Evolutionary conservation across 2,888 invertebrate genomes (phyloP).

Genomic region (Scaeva pyrastri): DNA sequence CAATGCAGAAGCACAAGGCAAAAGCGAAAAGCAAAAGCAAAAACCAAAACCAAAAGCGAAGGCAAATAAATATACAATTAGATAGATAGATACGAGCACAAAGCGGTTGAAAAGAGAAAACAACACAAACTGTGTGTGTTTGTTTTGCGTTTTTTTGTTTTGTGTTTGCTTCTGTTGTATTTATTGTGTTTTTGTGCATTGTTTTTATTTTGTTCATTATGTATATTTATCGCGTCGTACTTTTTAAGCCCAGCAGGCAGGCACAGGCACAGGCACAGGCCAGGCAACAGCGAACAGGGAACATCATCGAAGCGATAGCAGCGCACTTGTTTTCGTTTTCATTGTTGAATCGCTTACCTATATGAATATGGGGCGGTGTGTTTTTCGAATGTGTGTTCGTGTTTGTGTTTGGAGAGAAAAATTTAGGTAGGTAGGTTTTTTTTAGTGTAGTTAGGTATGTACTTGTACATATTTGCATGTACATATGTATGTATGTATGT

Average conservation of each 20-base stretch:
- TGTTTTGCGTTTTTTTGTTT: constrained; percentile 38
- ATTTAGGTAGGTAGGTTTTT: not conserved
- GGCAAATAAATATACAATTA: not conserved
- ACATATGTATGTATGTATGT: not conserved
- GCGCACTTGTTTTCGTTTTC: constrained; percentile 68
- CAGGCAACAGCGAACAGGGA: no score
- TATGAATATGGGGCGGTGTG: constrained; percentile 14
- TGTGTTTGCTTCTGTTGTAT: constrained; percentile 24
- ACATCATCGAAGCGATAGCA: not conserved
- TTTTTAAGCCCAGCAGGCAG: constrained; percentile 33
- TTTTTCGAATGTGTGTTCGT: constrained; percentile 4
- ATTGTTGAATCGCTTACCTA: constrained; percentile 33
- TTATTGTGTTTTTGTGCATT: constrained; percentile 35
- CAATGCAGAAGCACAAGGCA: constrained; percentile 86
- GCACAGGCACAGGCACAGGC: constrained; percentile 12
- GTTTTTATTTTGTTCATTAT: constrained; percentile 48
- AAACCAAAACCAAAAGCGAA: no score
- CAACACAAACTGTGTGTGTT: constrained; percentile 42
- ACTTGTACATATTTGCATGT: not conserved
- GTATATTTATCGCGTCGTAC: constrained; percentile 38
- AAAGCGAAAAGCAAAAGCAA: no score
- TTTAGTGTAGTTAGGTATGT: no score
- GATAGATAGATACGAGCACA: constrained; percentile 4
- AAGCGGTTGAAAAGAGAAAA: constrained; percentile 37
- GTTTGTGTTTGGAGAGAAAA: not conserved